phyloP scores from a whole-genome alignment of 2,888 invertebrate species.

The Arctia plantaginis region DNA sequence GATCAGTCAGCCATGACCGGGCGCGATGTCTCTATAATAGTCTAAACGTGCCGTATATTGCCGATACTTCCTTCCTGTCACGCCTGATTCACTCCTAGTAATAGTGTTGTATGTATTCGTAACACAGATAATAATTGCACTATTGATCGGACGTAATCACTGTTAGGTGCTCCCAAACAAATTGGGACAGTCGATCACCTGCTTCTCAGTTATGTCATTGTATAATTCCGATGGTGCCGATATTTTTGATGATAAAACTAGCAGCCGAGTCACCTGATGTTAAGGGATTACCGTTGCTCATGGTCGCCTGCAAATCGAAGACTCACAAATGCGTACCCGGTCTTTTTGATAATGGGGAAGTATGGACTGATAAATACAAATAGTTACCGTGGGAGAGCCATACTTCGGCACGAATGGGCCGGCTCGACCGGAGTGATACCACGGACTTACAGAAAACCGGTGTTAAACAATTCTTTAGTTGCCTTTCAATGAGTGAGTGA shows the following conservation, averaged over 20 bases:
- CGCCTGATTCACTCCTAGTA: conserved; percentile 6
- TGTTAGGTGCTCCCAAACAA: conserved; percentile 3
- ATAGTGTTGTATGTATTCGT: conserved; percentile 10
- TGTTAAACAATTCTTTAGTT: too few relatives aligned
- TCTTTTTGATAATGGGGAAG: too few relatives aligned
- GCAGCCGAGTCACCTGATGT: too few relatives aligned
- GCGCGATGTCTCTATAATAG: conserved; percentile 7
- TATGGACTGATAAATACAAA: too few relatives aligned
- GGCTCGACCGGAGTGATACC: too few relatives aligned
- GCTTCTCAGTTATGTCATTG: background rate
- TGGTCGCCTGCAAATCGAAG: background rate
- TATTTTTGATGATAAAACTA: too few relatives aligned
- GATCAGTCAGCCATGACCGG: conserved; percentile 27
- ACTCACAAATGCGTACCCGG: too few relatives aligned
- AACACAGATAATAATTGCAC: background rate
- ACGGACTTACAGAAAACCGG: too few relatives aligned
- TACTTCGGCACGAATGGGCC: too few relatives aligned
- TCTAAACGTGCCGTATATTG: background rate
- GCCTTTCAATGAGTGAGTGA: too few relatives aligned
- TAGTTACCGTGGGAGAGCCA: too few relatives aligned
- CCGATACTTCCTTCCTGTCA: conserved; percentile 5
- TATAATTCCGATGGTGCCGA: background rate
- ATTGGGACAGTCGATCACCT: background rate
- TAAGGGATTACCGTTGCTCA: too few relatives aligned
- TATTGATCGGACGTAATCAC: conserved; percentile 2